Conservation (phyloP, 1,140 invertebrate genomes). For the Whitmania pigra region DNA sequence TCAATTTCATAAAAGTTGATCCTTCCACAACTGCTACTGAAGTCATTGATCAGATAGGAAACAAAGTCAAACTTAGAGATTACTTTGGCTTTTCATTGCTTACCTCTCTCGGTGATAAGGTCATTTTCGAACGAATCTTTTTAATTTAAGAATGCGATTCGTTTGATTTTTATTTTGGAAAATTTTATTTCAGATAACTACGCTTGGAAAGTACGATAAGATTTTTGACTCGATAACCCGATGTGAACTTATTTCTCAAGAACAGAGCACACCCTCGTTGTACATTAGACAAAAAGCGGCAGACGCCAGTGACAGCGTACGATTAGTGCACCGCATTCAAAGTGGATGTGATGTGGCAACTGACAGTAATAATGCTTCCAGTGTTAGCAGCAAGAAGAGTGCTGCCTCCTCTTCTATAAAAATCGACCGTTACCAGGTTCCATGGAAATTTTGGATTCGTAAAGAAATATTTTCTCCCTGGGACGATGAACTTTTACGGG, state of each 20-base stretch:
- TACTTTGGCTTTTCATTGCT: background rate
- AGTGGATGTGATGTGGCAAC: background rate
- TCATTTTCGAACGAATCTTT: background rate
- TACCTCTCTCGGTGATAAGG: background rate
- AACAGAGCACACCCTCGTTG: background rate
- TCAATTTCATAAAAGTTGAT: background rate
- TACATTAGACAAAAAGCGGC: background rate
- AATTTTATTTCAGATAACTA: background rate
- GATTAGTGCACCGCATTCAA: no score
- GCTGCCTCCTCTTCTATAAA: background rate
- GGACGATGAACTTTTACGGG: background rate
- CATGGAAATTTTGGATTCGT: background rate
- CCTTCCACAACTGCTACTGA: background rate
- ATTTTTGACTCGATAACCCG: slow-evolving; percentile 3
- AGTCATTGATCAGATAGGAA: background rate
- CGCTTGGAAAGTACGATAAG: background rate
- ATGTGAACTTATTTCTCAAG: background rate
- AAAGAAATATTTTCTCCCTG: slow-evolving; percentile 1
- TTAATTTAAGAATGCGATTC: background rate
- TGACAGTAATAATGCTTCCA: background rate
- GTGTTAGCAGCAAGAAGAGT: background rate
- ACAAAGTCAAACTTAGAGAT: background rate
- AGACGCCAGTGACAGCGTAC: no score
- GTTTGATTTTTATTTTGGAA: background rate
- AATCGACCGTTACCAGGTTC: background rate